A percentile compares a stretch with the other conserved stretches of the same genome.
These are phyloP conservation scores for Tragopan temminckii DNA, from an alignment of 2,797 vertebrate species.

Conservation along the genomic window DNA sequence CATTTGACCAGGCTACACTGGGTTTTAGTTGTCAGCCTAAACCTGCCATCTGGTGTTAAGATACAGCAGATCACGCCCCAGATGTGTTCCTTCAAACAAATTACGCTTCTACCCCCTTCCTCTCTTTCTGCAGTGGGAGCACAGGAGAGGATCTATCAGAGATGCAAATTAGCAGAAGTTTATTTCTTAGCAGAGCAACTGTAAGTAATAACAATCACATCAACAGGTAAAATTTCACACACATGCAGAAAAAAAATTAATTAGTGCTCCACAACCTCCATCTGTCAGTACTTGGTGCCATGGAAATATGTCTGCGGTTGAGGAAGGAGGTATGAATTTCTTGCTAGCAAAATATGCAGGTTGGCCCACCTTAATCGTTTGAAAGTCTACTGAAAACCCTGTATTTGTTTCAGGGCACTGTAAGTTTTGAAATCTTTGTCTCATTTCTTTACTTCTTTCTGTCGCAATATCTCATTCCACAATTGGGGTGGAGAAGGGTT, in stretches of 20 bases:
- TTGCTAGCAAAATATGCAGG: constrained; percentile 59
- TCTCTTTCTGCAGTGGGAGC: constrained; percentile 22
- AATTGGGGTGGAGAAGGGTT: constrained; percentile 83
- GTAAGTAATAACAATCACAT: constrained; percentile 55
- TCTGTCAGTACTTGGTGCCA: constrained; percentile 30
- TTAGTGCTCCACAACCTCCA: constrained; percentile 7
- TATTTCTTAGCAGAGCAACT: constrained; percentile 60
- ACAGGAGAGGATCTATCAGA: constrained; percentile 50
- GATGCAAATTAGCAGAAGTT: constrained; percentile 60
- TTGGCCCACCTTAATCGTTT: constrained; percentile 63
- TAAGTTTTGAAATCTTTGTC: constrained; percentile 76
- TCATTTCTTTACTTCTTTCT: constrained; percentile 79
- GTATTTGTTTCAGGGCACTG: constrained; percentile 44
- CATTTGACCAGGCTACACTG: constrained; percentile 63
- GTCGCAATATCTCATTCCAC: constrained; percentile 82
- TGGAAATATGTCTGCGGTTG: constrained; percentile 54
- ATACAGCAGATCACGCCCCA: constrained; percentile 79
- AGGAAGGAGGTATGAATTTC: constrained; percentile 73
- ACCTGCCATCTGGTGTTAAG: constrained; percentile 85
- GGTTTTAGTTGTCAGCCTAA: constrained; percentile 79
- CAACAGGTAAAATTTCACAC: constrained; percentile 60
- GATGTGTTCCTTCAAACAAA: constrained; percentile 81
- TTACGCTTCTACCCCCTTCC: constrained; percentile 41
- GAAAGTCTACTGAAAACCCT: constrained; percentile 65
- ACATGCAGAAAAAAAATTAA: constrained; percentile 19